Base-by-base conservation (phyloP, 2,113 vertebrate species). In the Mesembrinibis cayennensis region DNA sequence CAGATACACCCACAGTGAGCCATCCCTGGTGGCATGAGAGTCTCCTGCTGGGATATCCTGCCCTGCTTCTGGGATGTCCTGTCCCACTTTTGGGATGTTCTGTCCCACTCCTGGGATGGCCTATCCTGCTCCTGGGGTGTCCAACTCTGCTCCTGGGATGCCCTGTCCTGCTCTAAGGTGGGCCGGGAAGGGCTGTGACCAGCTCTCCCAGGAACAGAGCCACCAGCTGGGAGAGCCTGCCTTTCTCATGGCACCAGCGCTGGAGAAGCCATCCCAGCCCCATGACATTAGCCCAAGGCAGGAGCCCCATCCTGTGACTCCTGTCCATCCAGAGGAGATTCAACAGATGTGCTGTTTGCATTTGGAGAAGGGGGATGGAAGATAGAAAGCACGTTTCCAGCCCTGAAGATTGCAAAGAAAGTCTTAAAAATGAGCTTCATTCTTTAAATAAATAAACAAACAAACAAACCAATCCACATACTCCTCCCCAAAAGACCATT, bases 401-500 rank as follows among this genome's bases (percentile, higher is more conserved):
- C 49, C 38, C 59, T 53, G 26, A 21, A 30, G 23, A 11, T 5
- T 4, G n/a, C 11, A 38, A n/a, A 52, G 27, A 49, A 58, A 52
- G 5, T 22, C 62, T 38, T 38, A 38, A 36, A 87, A 56, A 78
- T 27, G 5, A 63, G 11, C 21, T 15, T 76, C 5, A 10, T 8
- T 26, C 21, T 53, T 40, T 21, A 49, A 38, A 63, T 14, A n/a
- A 52, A 84, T 4, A 16, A 20, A 49, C 13, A 21, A 40, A 67
- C 16, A 23, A 76, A 67, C 16, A 38, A 38, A 38, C 12, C 40
- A 42, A 42, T 12, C 13, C 40, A 56, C 15, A n/a, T 36, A 22
- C 4, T 49, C 6, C 4, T 9, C 22, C 6, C 1, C 15, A 38
- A 63, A 11, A 25, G 0, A 0, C 1, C 2, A 20, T 34, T 21